Evolutionary conservation across 2,888 invertebrate genomes (phyloP).

Genomic region (Melanotus villosus): DNA sequence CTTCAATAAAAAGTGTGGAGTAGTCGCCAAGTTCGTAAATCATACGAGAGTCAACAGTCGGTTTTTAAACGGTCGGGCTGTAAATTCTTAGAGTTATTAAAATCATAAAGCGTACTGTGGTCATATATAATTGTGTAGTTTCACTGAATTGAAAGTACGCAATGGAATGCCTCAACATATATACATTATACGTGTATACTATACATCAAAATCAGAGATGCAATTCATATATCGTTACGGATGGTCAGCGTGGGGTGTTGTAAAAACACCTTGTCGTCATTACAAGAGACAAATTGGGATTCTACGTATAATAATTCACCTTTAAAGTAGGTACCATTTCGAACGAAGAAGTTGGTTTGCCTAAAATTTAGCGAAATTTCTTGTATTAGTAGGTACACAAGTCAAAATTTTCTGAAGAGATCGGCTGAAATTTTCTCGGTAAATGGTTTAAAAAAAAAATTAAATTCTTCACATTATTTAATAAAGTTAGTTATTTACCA

Average conservation of each 20-base stretch:
- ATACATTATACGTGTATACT: not conserved
- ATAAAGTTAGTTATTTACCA: no score
- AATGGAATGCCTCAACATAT: conserved; percentile 21
- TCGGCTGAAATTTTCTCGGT: no score
- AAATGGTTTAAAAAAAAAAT: no score
- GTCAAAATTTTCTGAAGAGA: no score
- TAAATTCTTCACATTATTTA: no score
- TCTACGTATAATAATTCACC: no score
- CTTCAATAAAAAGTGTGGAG: conserved; percentile 18
- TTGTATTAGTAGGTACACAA: no score
- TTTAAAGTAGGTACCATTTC: no score
- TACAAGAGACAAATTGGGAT: no score
- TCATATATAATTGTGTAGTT: conserved; percentile 26
- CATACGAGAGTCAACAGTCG: conserved; percentile 18
- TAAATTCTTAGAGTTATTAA: conserved; percentile 37
- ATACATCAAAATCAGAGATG: conserved; percentile 13
- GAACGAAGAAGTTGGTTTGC: no score
- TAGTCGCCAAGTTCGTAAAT: conserved; percentile 31
- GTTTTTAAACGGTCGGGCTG: conserved; percentile 20
- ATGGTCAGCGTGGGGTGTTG: not conserved
- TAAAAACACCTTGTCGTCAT: no score
- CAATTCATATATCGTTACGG: not conserved
- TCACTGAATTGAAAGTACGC: conserved; percentile 27
- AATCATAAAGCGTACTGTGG: conserved; percentile 35
- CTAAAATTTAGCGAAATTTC: no score